Evolutionary conservation across 2,113 vertebrate species (phyloP).

Genomic region (Ammodramus savannarum): DNA sequence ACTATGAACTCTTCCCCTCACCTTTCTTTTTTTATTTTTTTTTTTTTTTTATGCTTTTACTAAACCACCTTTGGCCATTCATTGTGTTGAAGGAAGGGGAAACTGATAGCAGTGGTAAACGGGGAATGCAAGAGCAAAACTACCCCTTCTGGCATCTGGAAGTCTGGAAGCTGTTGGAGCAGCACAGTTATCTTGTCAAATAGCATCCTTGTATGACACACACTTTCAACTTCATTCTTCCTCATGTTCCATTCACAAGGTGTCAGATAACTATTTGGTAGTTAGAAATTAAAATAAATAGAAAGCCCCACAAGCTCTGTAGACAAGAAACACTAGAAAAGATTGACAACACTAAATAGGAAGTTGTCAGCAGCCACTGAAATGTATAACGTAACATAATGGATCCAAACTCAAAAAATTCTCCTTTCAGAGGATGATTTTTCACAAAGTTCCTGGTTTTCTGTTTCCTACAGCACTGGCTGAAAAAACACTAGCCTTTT

Average conservation of each 20-base stretch:
- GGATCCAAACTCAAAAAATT: neutral
- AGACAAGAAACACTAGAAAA: neutral
- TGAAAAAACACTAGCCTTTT: neutral
- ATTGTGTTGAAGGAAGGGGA: neutral
- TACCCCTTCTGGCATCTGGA: neutral
- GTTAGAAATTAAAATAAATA: slow-evolving; percentile 8
- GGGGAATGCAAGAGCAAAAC: neutral
- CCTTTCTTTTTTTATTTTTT: fast-evolving
- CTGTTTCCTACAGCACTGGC: neutral
- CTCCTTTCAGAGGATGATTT: neutral
- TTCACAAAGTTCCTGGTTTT: neutral
- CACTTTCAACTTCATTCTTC: neutral
- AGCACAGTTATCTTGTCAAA: neutral
- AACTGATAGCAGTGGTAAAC: neutral
- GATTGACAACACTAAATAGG: neutral
- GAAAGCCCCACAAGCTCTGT: neutral
- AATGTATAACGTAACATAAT: neutral
- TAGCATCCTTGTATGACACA: neutral
- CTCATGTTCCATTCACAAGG: neutral
- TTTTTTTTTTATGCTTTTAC: neutral
- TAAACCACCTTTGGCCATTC: neutral
- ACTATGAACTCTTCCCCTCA: neutral
- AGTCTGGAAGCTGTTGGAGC: neutral
- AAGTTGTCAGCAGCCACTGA: neutral
- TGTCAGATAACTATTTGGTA: neutral